Evolutionary conservation across 2,888 invertebrate species (phyloP).

Genomic region (Epinotia bilunana): DNA sequence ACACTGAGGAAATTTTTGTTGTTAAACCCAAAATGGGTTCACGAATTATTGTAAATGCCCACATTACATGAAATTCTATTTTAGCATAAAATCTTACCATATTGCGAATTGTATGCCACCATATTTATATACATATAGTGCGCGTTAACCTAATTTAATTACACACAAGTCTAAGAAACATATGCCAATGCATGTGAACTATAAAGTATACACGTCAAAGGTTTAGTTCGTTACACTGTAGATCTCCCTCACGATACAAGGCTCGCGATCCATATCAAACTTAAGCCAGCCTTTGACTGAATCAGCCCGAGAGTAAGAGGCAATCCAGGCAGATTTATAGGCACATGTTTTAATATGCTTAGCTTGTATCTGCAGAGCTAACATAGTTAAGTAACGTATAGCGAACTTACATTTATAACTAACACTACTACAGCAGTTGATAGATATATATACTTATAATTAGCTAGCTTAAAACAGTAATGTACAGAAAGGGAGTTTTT

Average conservation of each 20-base stretch:
- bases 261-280: constrained; percentile 25
- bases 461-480: too few species aligned
- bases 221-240: not conserved
- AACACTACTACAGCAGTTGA: too few species aligned
- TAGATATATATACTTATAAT: too few species aligned
- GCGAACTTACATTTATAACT: too few species aligned
- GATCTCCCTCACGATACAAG: constrained; percentile 21
- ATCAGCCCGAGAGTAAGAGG: constrained; percentile 17
- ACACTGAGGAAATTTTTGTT: too few species aligned
- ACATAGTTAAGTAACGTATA: too few species aligned
- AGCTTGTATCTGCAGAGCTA: not conserved
- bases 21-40: too few species aligned
- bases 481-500: too few species aligned
- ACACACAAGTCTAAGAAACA: not conserved
- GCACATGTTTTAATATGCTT: not conserved
- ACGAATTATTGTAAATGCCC: too few species aligned
- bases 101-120: too few species aligned
- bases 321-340: constrained; percentile 25
- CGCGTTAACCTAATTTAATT: not conserved
- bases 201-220: not conserved
- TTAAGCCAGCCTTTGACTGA: constrained; percentile 21
- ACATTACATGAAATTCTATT: too few species aligned
- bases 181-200: not conserved
- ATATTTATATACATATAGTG: not conserved
- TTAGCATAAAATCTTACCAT: too few species aligned